Base-by-base conservation (phyloP, 2,113 vertebrate species). In the Calidris pugnax region DNA sequence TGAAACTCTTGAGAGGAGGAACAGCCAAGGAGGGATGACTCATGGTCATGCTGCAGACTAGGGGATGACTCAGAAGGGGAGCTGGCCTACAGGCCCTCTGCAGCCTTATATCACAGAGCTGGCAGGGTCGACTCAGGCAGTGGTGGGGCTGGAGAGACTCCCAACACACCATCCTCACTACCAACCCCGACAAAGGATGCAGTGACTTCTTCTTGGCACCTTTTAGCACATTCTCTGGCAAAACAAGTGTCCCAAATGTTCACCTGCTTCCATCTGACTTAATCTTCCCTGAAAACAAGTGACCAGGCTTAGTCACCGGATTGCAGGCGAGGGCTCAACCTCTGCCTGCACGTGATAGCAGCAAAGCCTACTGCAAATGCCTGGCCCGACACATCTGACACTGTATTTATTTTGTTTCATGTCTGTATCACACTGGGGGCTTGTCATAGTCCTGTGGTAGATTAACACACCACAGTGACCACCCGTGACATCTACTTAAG, bases 321-420 rank as follows among this genome's bases (percentile, higher is more conserved):
- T 47, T 73, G 28, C 22, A 82, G 63, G 15, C 0, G 0, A 56
- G 47, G 37, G 19, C 28, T 63, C 32, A 47, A 20, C 16, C 39
- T 63, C 67, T 75, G 53, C 30, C 50, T 66, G 67, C 66, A 26
- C 0, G 0, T 0, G 0, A 48, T 0, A 73, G 27, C 78, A 83
- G 22, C 35, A 51, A 93, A 78, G 14, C 20, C 56, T n/a, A 7
- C 21, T 55, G 64, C 27, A 90, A 86, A 80, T 35, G 35, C 37
- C 50, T 76, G 28, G 33, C 35, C 24, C 66, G 45, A 73, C 15
- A 27, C 5, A 57, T 62, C 23, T 7, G 10, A 72, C 43, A 51
- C 10, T 23, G 9, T 12, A 32, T 83, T 76, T 66, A 32, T 32
- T 62, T 78, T 85, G 35, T 11, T 88, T 84, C 55, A 33, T 15